Evolutionary conservation across 2,113 vertebrate species (phyloP), one percentile per base, ranked within the genome.

Genomic region (Macaca mulatta): DNA sequence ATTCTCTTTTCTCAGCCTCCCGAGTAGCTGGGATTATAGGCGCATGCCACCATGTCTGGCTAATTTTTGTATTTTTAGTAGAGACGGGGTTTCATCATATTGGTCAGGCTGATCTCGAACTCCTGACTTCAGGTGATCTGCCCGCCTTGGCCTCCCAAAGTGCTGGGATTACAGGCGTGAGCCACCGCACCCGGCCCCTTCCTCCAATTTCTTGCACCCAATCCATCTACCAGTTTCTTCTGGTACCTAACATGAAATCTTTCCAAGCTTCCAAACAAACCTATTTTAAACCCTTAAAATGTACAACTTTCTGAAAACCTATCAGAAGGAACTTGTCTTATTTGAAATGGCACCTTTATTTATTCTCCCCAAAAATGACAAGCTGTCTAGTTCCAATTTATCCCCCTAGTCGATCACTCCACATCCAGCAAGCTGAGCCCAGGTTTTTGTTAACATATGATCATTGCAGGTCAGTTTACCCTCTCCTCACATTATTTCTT

Each of bases 391-490:
- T 32, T 75, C 38, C 38, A 23, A 11, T 30, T 80, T n/a, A 2
- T 38, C 27, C 30, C 50, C 32, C 4, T 16, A 25, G 27, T 0
- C 8, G 20, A 27, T 43, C 2, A 16, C 3, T 55, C 25, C n/a
- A 3, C 6, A 7, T 6, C 30, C 67, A 81, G n/a, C 8, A 38
- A 40, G 17, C 2, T 6, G 50, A n/a, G n/a, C 30, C 40, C 10
- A 6, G 55, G 32, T 12, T 81, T 16, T 20, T 4, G 12, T 22
- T 8, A 25, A 14, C 20, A 5, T 1, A 3, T 18, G 1, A 20
- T 35, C 35, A n/a, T 9, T 22, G 17, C 30, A 30, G 35, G 8
- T 61, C 6, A 25, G 7, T 40, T 70, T 5, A 27, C 8, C 10
- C 17, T 61, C 16, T 43, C 45, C 16, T 48, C 52, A 57, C 61